phyloP scores from a whole-genome alignment of 2,113 vertebrate species.

The Todiramphus saurophagus region DNA sequence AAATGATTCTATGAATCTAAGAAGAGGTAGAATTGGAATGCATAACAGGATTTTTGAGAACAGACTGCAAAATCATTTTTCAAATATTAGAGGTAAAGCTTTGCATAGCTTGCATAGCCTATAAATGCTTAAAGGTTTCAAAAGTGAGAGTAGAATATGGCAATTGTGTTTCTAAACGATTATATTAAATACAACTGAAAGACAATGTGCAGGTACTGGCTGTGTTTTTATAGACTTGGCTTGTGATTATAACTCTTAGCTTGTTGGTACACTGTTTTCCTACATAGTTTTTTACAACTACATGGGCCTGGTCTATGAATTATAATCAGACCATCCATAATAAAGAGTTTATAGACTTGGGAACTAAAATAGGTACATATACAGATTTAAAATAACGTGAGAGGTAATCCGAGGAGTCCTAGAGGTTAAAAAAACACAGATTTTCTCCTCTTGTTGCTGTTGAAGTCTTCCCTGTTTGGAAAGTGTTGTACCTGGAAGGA shows the following conservation, averaged over 20 bases:
- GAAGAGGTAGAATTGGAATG: neutral
- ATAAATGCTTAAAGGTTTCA: neutral
- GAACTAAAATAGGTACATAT: neutral
- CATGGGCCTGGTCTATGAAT: neutral
- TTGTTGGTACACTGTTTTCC: neutral
- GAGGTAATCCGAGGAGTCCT: neutral
- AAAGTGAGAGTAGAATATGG: neutral
- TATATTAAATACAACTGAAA: neutral
- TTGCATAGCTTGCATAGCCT: neutral
- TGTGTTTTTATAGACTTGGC: neutral
- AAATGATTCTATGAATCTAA: neutral
- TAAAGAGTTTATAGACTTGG: neutral
- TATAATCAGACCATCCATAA: neutral
- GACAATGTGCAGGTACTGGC: neutral
- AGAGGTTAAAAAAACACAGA: neutral
- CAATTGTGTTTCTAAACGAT: neutral
- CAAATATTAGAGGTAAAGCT: neutral
- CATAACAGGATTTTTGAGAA: neutral
- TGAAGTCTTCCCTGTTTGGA: neutral
- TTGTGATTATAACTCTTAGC: neutral
- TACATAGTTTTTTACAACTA: neutral
- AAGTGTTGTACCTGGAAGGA: neutral
- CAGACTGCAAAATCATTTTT: neutral
- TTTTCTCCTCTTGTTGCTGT: neutral
- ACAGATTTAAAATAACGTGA: neutral